phyloP scores from a whole-genome alignment of 2,113 vertebrate species.

The Sialia sialis region DNA sequence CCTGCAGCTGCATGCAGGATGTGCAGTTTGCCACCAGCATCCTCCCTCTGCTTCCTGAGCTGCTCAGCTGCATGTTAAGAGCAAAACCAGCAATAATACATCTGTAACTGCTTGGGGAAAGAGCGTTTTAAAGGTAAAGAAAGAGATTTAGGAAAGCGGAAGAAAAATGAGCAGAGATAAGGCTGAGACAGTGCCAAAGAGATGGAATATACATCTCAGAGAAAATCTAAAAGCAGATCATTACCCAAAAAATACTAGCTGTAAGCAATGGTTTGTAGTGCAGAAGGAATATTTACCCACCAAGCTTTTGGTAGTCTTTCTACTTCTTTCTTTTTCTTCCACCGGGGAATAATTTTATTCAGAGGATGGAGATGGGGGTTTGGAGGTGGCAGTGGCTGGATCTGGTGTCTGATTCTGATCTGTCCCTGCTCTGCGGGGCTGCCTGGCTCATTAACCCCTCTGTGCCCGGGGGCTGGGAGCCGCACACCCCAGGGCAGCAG shows the following conservation, averaged over 20 bases:
- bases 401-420: background rate
- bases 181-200: slow-evolving; percentile 35
- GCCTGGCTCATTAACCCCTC: background rate
- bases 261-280: slow-evolving; percentile 37
- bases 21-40: background rate
- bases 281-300: slow-evolving; percentile 43
- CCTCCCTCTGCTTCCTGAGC: background rate
- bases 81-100: background rate
- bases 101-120: background rate
- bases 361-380: background rate
- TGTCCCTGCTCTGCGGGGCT: background rate
- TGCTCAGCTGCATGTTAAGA: background rate
- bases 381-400: background rate
- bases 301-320: background rate
- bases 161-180: slow-evolving; percentile 37
- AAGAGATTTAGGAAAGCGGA: background rate
- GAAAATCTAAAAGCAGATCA: slow-evolving; percentile 55
- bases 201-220: slow-evolving; percentile 40
- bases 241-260: slow-evolving; percentile 50
- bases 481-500: background rate
- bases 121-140: slow-evolving; percentile 12
- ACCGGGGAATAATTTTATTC: background rate
- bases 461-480: accelerated
- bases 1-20: background rate
- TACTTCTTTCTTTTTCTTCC: background rate